A percentile compares a stretch with the other conserved stretches of the same genome.
Evolutionary conservation across 2,113 vertebrate species (phyloP).

Genomic region (Marmota monax): DNA sequence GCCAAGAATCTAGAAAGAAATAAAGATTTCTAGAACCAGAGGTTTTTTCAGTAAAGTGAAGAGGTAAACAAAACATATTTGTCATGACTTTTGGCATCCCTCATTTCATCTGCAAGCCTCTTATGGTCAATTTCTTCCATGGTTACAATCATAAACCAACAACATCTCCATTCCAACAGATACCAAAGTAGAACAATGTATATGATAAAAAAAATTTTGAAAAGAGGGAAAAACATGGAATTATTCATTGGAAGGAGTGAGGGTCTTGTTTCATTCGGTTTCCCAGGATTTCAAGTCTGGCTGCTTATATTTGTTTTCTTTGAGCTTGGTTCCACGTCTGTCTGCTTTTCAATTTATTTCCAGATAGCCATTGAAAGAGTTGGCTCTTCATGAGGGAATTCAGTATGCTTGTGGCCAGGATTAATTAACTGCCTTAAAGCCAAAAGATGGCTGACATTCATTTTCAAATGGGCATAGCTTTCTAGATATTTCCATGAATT

Average conservation of each 20-base stretch:
- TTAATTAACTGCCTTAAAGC: slow-evolving; percentile 34
- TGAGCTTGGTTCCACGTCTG: slow-evolving; percentile 59
- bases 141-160: background rate
- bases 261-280: slow-evolving; percentile 49
- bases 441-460: slow-evolving; percentile 70
- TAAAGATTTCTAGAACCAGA: background rate
- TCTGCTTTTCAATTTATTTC: slow-evolving; percentile 74
- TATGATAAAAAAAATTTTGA: background rate
- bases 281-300: slow-evolving; percentile 60
- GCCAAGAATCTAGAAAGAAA: background rate
- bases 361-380: slow-evolving; percentile 68
- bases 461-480: slow-evolving; percentile 56
- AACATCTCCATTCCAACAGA: background rate
- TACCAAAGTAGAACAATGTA: background rate
- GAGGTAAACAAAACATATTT: background rate
- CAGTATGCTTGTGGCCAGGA: slow-evolving; percentile 8
- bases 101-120: background rate
- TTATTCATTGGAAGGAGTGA: background rate
- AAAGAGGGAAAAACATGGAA: background rate
- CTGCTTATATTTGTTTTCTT: slow-evolving; percentile 64
- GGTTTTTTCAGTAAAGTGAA: background rate
- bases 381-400: slow-evolving; percentile 47
- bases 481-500: slow-evolving; percentile 53
- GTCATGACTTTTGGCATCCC: background rate
- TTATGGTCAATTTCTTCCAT: background rate